These are phyloP conservation scores for Avahi laniger DNA, from an alignment of 2,797 vertebrate genomes.

Conservation along the genomic window DNA sequence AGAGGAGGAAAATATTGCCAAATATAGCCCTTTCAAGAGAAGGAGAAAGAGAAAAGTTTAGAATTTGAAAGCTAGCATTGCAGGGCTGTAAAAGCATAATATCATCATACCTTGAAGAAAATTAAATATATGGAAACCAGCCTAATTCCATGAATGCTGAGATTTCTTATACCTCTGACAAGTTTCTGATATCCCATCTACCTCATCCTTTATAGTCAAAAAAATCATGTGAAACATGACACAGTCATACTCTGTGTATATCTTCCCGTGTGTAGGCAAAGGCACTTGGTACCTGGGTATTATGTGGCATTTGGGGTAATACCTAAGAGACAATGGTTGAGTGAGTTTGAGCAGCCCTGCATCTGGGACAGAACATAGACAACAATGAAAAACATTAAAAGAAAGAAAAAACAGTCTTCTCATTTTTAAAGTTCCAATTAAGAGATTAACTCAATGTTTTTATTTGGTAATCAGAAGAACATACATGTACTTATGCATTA, in stretches of 20 bases:
- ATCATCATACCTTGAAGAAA: background rate
- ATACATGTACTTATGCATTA: constrained; percentile 78
- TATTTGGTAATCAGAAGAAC: constrained; percentile 81
- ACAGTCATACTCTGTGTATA: background rate
- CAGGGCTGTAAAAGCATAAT: background rate
- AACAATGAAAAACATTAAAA: background rate
- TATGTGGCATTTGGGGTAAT: background rate
- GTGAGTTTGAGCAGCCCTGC: background rate
- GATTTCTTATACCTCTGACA: background rate
- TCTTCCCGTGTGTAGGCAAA: background rate
- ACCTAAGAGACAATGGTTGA: background rate
- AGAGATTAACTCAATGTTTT: constrained; percentile 73
- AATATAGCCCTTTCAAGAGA: background rate
- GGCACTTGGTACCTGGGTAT: background rate
- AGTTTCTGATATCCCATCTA: background rate
- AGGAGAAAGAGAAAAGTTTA: background rate
- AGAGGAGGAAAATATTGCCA: background rate
- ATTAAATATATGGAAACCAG: background rate
- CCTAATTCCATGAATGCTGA: background rate
- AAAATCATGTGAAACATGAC: background rate
- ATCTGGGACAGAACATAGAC: background rate
- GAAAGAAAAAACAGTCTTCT: constrained; percentile 34
- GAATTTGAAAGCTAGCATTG: background rate
- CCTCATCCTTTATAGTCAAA: background rate
- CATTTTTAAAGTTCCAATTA: constrained; percentile 63